phyloP scores from a whole-genome alignment of 1,140 invertebrate genomes.

The Trinorchestia longiramus region DNA sequence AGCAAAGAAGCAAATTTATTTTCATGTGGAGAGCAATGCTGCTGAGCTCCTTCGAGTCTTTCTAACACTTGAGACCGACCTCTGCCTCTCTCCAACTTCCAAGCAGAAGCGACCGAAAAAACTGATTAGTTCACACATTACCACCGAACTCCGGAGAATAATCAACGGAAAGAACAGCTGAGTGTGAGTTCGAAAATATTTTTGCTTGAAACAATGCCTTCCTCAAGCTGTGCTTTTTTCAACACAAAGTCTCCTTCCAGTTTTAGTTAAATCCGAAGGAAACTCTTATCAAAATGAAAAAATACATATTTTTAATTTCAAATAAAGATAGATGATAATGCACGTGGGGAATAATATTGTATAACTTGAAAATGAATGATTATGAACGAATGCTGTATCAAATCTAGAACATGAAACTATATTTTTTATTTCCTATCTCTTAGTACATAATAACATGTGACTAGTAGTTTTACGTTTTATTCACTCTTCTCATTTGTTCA shows the following conservation, averaged over 20 bases:
- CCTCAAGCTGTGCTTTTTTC: background rate
- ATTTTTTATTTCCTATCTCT: background rate
- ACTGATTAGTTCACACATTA: constrained; percentile 19
- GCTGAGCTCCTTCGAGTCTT: background rate
- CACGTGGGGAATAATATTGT: background rate
- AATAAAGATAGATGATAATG: background rate
- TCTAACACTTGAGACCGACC: background rate
- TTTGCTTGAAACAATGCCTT: background rate
- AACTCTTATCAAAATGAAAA: background rate
- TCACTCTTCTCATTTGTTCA: background rate
- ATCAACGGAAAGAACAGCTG: background rate
- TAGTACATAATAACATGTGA: background rate
- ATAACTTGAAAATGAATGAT: background rate
- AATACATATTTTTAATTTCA: background rate
- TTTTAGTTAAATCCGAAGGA: background rate
- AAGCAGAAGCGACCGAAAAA: background rate
- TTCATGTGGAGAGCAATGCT: background rate
- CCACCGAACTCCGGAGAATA: background rate
- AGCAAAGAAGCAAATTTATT: background rate
- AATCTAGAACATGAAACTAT: background rate
- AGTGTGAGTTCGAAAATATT: background rate
- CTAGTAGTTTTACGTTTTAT: background rate
- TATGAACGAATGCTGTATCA: background rate
- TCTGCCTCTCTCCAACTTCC: background rate
- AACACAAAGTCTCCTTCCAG: background rate